These are phyloP conservation scores for Helarctos malayanus DNA, from an alignment of 2,797 vertebrate species.

Conservation along the genomic window DNA sequence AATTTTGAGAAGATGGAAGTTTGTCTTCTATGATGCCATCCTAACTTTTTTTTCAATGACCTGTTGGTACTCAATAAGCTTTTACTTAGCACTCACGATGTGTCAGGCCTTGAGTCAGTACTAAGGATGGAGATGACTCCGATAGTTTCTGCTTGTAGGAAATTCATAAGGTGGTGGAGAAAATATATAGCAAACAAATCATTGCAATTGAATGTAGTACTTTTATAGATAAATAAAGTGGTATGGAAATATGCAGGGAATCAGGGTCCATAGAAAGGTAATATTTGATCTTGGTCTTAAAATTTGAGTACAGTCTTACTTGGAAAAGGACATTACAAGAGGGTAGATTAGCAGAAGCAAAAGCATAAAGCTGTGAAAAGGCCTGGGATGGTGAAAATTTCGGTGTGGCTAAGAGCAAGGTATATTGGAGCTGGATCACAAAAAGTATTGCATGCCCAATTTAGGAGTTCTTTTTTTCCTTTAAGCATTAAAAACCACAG, in stretches of 20 bases:
- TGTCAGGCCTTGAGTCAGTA: constrained; percentile 22
- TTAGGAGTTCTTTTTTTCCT: background rate
- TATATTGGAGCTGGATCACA: background rate
- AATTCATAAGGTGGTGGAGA: constrained; percentile 17
- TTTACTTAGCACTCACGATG: constrained; percentile 53
- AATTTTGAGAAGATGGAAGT: background rate
- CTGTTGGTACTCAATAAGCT: constrained; percentile 17
- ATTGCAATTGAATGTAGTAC: constrained; percentile 32
- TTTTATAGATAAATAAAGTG: background rate
- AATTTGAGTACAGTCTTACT: background rate
- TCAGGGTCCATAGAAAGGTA: background rate
- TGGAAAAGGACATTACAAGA: constrained; percentile 9
- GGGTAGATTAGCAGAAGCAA: background rate
- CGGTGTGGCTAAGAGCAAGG: background rate
- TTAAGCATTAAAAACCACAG: background rate
- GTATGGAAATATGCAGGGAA: background rate
- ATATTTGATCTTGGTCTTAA: constrained; percentile 13
- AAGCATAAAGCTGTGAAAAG: background rate
- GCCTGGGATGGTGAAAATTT: background rate
- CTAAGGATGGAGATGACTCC: background rate
- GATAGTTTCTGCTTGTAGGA: constrained; percentile 19
- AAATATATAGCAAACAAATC: constrained; percentile 1
- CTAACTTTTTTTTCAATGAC: constrained; percentile 39
- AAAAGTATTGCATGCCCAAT: background rate
- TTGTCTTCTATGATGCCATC: constrained; percentile 45